These are phyloP conservation scores for Drosophila trichaetosa DNA, from an alignment of 2,888 invertebrate genomes.

Conservation along the genomic window DNA sequence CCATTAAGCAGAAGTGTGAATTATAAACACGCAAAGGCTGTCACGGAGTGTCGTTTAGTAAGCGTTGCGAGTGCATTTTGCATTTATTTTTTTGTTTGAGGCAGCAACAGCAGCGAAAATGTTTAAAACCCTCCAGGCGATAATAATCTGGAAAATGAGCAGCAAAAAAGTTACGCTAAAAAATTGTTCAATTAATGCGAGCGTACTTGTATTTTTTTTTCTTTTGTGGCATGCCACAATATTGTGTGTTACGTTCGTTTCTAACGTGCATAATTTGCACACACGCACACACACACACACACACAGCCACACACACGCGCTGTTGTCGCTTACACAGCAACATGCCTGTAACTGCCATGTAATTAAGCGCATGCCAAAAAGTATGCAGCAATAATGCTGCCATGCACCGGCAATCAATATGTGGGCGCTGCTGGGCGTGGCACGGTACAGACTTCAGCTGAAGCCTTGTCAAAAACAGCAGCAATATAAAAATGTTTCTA, in stretches of 20 bases:
- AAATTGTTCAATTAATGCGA: slow-evolving; percentile 76
- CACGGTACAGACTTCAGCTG: slow-evolving; percentile 46
- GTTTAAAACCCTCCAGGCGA: slow-evolving; percentile 52
- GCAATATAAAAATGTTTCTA: slow-evolving; percentile 33
- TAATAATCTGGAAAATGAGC: slow-evolving; percentile 69
- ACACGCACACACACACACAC: slow-evolving; percentile 11
- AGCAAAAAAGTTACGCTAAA: slow-evolving; percentile 52
- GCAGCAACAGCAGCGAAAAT: slow-evolving; percentile 31
- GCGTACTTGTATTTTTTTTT: slow-evolving; percentile 50
- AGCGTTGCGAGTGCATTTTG: slow-evolving; percentile 38
- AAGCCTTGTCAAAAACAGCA: slow-evolving; percentile 64
- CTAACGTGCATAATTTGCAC: slow-evolving; percentile 66
- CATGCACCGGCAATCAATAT: slow-evolving; percentile 63
- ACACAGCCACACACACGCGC: background rate
- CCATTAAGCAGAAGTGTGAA: slow-evolving; percentile 71
- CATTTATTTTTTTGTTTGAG: slow-evolving; percentile 22
- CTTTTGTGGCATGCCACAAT: slow-evolving; percentile 15
- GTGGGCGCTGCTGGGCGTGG: slow-evolving; percentile 57
- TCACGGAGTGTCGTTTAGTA: slow-evolving; percentile 57
- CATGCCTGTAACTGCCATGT: slow-evolving; percentile 61
- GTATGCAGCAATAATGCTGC: slow-evolving; percentile 70
- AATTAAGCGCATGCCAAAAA: slow-evolving; percentile 77
- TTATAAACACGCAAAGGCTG: slow-evolving; percentile 72
- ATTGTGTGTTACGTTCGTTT: slow-evolving; percentile 52
- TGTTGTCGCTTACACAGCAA: slow-evolving; percentile 1